Evolutionary conservation across 2,113 vertebrate species (phyloP).

Genomic region (Calidris pugnax): DNA sequence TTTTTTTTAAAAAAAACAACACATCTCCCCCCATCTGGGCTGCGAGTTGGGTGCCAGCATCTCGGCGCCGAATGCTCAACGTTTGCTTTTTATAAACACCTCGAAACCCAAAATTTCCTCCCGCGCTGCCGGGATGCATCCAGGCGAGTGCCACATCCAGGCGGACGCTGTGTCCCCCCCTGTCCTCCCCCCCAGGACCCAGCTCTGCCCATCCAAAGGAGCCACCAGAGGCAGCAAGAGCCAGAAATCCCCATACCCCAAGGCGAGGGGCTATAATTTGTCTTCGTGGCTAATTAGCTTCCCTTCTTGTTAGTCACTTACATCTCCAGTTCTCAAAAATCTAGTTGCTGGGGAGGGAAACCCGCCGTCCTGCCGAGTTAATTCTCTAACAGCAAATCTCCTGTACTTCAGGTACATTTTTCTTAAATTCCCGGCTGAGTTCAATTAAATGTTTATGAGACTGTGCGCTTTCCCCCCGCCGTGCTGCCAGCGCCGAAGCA

Average conservation of each 20-base stretch:
- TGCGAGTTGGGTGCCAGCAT: constrained; percentile 46
- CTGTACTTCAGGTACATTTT: constrained; percentile 93
- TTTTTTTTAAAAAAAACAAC: not conserved
- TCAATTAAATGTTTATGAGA: constrained; percentile 94
- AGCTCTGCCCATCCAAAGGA: not conserved
- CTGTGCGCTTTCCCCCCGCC: constrained; percentile 84
- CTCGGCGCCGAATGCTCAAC: not conserved
- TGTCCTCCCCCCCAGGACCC: rapidly evolving
- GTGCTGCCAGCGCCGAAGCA: constrained; percentile 82
- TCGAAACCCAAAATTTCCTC: not conserved
- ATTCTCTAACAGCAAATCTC: constrained; percentile 69
- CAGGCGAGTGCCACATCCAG: not conserved
- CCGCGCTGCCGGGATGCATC: not conserved
- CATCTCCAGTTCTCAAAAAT: constrained; percentile 55
- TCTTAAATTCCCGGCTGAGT: constrained; percentile 94
- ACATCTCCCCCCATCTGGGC: constrained; percentile 52
- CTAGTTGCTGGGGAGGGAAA: constrained; percentile 46
- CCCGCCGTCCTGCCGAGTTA: constrained; percentile 45
- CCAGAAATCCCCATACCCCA: not conserved
- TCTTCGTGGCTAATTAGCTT: constrained; percentile 63
- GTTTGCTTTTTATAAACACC: constrained; percentile 15
- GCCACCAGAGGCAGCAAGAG: rapidly evolving
- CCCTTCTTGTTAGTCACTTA: constrained; percentile 60
- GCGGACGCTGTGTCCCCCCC: not conserved
- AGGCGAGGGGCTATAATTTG: not conserved